phyloP scores from a whole-genome alignment of 2,888 invertebrate species.

The Ornithoptera alexandrae region DNA sequence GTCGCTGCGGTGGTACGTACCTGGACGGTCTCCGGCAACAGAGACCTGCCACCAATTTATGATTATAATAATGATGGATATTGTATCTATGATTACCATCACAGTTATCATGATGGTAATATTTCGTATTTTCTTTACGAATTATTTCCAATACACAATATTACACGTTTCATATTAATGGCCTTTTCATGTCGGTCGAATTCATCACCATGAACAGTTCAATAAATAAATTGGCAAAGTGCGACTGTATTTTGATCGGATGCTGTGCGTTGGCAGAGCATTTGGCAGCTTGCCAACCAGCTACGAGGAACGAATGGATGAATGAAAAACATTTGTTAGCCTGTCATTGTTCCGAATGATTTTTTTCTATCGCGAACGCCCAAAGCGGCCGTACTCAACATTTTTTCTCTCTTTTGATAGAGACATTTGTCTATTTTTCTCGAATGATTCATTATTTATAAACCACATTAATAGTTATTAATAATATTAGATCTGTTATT shows the following conservation, averaged over 20 bases:
- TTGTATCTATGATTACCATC: too few species aligned
- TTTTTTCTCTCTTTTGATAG: too few species aligned
- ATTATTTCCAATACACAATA: not conserved
- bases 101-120: too few species aligned
- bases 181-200: constrained; percentile 11
- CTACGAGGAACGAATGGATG: constrained; percentile 48
- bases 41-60: too few species aligned
- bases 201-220: constrained; percentile 16
- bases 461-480: too few species aligned
- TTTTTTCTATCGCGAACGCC: constrained; percentile 36
- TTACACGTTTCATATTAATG: constrained; percentile 9
- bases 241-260: constrained; percentile 3
- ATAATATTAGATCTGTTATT: too few species aligned
- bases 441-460: too few species aligned
- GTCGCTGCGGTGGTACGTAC: too few species aligned
- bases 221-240: constrained; percentile 11
- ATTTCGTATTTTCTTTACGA: not conserved
- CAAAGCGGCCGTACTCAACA: not conserved
- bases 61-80: too few species aligned
- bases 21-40: too few species aligned
- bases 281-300: constrained; percentile 48
- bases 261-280: constrained; percentile 40
- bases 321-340: constrained; percentile 56
- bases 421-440: too few species aligned
- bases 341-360: constrained; percentile 42